Percentiles rank a stretch among this genome's conserved stretches.
Conservation (phyloP, 2,113 vertebrate genomes). For the Scortum barcoo region DNA sequence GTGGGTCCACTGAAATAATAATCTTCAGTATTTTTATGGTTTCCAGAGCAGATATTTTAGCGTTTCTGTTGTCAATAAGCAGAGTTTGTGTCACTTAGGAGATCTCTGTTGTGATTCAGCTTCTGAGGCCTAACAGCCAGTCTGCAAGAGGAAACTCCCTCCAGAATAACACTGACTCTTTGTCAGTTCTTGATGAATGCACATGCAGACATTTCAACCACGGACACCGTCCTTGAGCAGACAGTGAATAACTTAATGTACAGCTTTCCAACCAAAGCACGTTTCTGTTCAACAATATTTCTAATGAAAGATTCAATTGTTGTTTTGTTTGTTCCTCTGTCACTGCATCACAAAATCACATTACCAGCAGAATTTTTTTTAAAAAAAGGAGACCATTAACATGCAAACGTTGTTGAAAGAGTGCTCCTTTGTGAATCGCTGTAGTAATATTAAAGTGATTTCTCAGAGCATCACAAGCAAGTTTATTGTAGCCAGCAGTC, state of each 20-base stretch:
- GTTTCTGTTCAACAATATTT: neutral
- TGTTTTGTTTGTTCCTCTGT: neutral
- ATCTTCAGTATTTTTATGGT: neutral
- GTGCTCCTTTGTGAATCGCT: neutral
- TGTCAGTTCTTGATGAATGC: neutral
- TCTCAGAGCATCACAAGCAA: neutral
- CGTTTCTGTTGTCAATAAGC: neutral
- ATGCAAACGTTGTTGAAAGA: neutral
- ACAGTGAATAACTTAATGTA: neutral
- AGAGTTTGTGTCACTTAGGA: neutral
- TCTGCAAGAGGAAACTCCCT: neutral
- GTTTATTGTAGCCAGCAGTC: neutral
- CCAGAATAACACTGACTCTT: neutral
- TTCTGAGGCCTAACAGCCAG: neutral
- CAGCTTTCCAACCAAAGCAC: neutral
- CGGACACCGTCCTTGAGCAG: neutral
- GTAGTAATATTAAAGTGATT: neutral
- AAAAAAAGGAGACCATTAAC: neutral
- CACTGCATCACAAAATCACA: neutral
- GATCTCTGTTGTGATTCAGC: neutral
- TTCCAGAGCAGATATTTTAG: neutral
- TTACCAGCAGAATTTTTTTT: neutral
- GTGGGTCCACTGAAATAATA: neutral
- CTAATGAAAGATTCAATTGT: neutral
- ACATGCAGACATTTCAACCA: neutral